These are phyloP conservation scores for Terrapene triunguis DNA, from an alignment of 2,113 vertebrate genomes.

Conservation along the genomic window DNA sequence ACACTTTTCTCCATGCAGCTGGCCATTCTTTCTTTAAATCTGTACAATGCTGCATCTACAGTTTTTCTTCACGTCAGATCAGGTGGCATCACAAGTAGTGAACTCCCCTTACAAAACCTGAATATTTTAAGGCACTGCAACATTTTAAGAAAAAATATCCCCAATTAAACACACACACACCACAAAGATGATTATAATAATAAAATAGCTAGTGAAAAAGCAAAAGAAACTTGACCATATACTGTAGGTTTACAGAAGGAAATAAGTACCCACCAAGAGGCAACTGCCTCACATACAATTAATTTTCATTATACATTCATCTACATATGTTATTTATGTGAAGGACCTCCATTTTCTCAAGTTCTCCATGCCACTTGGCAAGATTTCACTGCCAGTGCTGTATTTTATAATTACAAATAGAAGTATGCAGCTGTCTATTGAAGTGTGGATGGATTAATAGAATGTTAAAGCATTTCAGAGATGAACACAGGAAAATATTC, in stretches of 20 bases:
- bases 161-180: background rate
- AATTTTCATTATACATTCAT: conserved; percentile 73
- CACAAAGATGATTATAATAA: conserved; percentile 48
- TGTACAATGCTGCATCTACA: conserved; percentile 38
- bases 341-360: conserved; percentile 39
- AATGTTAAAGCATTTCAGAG: background rate
- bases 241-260: conserved; percentile 42
- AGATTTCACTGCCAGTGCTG: background rate
- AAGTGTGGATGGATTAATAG: background rate
- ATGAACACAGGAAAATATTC: background rate
- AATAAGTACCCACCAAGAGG: conserved; percentile 39
- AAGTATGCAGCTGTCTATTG: background rate
- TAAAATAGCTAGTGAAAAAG: conserved; percentile 43
- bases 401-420: conserved; percentile 24
- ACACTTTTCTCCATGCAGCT: conserved; percentile 33
- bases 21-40: conserved; percentile 10
- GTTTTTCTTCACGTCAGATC: conserved; percentile 27
- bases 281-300: conserved; percentile 58
- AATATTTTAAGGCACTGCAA: conserved; percentile 22
- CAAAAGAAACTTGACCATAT: conserved; percentile 44
- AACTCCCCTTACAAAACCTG: background rate
- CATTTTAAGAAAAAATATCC: conserved; percentile 52
- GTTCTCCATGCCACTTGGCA: background rate
- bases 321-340: conserved; percentile 69
- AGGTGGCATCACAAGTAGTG: conserved; percentile 22